Conservation (phyloP, 2,888 invertebrate genomes). For the Danaus chrysippus region DNA sequence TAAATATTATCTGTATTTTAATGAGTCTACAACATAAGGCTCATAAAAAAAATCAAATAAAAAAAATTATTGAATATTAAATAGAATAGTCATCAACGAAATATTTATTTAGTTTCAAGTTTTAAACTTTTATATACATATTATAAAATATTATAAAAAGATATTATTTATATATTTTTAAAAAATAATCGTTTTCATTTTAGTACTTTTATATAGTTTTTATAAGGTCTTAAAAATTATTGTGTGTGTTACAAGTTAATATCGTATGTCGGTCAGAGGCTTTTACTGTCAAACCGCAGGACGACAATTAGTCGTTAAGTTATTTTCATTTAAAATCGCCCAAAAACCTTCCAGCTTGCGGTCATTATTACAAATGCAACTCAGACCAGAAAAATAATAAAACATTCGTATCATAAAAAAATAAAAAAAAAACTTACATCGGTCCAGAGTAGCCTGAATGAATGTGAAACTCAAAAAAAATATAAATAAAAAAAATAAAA, state of each 20-base stretch:
- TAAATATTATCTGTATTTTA: too few relatives aligned
- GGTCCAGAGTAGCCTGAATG: constrained; percentile 39
- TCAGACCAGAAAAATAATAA: constrained; percentile 10
- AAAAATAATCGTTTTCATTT: too few relatives aligned
- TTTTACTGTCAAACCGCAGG: constrained; percentile 41
- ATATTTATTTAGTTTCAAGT: too few relatives aligned
- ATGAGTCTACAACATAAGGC: too few relatives aligned
- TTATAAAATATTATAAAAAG: too few relatives aligned
- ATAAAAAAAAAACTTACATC: constrained; percentile 58
- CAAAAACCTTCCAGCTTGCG: constrained; percentile 12
- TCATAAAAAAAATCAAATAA: too few relatives aligned
- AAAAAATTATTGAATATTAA: too few relatives aligned
- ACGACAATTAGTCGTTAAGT: constrained; percentile 44
- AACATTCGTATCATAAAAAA: constrained; percentile 42
- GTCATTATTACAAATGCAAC: neutral
- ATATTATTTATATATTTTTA: too few relatives aligned
- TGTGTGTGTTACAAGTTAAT: constrained; percentile 28
- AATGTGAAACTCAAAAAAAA: constrained; percentile 37
- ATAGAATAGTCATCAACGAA: too few relatives aligned
- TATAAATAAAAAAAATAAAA: constrained; percentile 32
- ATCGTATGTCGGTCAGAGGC: constrained; percentile 31
- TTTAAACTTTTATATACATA: too few relatives aligned
- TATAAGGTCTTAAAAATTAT: too few relatives aligned
- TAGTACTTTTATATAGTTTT: too few relatives aligned
- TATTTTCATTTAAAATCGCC: constrained; percentile 19